These are phyloP conservation scores for Bolinopsis microptera DNA, from an alignment of 37 sponge, comb jelly and placozoan species.

Conservation along the genomic window DNA sequence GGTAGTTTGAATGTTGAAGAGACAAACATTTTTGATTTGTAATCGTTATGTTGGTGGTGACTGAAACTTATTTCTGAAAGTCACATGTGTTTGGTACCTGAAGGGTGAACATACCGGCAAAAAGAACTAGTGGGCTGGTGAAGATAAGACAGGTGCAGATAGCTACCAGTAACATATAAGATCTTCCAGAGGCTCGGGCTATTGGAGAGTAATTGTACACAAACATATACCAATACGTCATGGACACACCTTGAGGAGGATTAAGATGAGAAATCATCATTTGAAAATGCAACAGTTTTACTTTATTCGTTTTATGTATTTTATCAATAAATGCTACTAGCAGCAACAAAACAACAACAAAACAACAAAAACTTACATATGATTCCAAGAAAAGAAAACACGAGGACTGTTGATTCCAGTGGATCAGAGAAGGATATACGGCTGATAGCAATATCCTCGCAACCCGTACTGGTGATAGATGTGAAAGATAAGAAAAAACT, in stretches of 20 bases:
- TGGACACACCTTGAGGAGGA: conserved; percentile 33
- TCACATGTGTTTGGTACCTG: not conserved
- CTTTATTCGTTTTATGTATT: too few species aligned
- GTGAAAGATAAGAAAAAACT: not conserved
- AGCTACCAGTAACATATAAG: conserved; percentile 50
- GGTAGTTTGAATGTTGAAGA: too few species aligned
- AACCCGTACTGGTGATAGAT: not conserved
- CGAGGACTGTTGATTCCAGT: conserved; percentile 1
- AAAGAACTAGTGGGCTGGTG: not conserved
- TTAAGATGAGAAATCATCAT: too few species aligned
- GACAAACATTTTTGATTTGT: too few species aligned
- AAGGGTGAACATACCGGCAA: not conserved
- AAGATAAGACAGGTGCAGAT: conserved; percentile 60
- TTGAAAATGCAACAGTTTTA: too few species aligned
- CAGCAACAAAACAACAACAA: too few species aligned
- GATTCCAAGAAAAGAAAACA: conserved; percentile 11
- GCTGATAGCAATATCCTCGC: conserved; percentile 5
- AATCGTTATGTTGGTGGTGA: too few species aligned
- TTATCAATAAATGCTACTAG: too few species aligned
- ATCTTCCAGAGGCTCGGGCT: conserved; percentile 22
- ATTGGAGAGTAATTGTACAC: conserved; percentile 52
- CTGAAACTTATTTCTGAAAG: too few species aligned
- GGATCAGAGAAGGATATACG: conserved; percentile 8
- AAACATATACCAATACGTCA: conserved; percentile 65
- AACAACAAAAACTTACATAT: conserved; percentile 49